Evolutionary conservation across 1,140 invertebrate genomes (phyloP), one percentile per base, ranked within the genome.

Genomic region (Gryllus bimaculatus): DNA sequence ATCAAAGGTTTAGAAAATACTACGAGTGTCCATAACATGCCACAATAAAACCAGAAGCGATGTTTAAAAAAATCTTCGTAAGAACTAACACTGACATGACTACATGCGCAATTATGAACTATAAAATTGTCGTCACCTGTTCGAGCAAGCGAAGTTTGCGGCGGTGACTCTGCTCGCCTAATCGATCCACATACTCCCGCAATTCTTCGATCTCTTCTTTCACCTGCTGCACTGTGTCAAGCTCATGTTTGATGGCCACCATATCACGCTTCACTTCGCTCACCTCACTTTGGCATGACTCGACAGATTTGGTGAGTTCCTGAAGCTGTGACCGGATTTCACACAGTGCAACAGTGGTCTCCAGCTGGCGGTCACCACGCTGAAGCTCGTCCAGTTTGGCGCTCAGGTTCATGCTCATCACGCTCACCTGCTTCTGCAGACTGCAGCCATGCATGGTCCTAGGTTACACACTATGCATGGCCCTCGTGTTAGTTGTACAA

Each of bases 401-500:
- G 86, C 92, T 93, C 88, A 96, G 91, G 90, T 95, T 96, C 92
- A 95, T 95, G 88, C 94, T 96, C 95, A 96, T 96, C 89, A 95
- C 93, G 90, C 93, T 94, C 91, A 96, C 93, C 92, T 96, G 95
- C 90, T 95, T 94, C 90, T 96, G 95, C 89, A 96, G 93, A 92
- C 94, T 95, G 89, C 79, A 79, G 74, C 79, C 79, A 77, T 77
- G 79, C 79, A 79, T 76, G 78, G 78, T 79, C 78, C 78, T 79
- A 79, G 73, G 78, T 79, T 79, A 79, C 78, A 79, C 78, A 75
- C 78, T 79, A 75, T 73, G 78, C 73, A 78, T 78, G 73, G 54
- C 78, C 78, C 66, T 26, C 78, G 54, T 49, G 78, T 78, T 78
- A 78, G 78, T 78, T 12, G n/a, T 47, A 76, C 76, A 48, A 76